Conservation (phyloP, 1,140 invertebrate species). For the Zaprionus inermis region DNA sequence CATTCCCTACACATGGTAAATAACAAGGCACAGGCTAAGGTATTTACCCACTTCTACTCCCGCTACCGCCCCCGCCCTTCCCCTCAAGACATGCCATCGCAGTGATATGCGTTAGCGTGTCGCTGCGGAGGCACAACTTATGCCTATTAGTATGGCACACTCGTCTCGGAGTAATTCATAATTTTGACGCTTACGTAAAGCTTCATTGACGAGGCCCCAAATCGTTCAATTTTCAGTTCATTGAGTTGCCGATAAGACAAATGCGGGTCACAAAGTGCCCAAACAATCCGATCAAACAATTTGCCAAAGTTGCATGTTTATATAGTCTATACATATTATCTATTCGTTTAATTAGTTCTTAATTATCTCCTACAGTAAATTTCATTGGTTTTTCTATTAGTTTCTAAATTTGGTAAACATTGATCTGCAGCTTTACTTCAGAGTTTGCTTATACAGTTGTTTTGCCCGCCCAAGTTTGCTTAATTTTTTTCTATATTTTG, state of each 20-base stretch:
- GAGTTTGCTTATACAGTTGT: neutral
- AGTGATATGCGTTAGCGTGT: too few species aligned
- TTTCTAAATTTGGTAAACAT: neutral
- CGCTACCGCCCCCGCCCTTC: neutral
- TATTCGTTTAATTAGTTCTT: neutral
- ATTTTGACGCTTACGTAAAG: constrained; percentile 58
- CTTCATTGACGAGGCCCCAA: constrained; percentile 40
- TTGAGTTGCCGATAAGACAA: neutral
- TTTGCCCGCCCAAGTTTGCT: neutral
- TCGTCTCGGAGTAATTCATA: constrained; percentile 61
- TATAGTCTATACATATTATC: neutral
- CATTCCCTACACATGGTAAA: constrained; percentile 25
- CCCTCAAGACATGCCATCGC: neutral
- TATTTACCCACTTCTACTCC: neutral
- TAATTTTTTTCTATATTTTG: neutral
- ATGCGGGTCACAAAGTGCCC: neutral
- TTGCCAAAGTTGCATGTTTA: constrained; percentile 6
- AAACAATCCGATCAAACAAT: neutral
- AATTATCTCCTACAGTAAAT: neutral
- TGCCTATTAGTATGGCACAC: constrained; percentile 48
- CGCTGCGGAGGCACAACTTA: constrained; percentile 28
- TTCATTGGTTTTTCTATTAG: neutral
- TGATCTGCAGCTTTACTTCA: neutral
- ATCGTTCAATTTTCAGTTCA: neutral
- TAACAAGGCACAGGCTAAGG: too few species aligned